Conservation (phyloP, 2,113 vertebrate genomes). For the Lophochroa leadbeateri region DNA sequence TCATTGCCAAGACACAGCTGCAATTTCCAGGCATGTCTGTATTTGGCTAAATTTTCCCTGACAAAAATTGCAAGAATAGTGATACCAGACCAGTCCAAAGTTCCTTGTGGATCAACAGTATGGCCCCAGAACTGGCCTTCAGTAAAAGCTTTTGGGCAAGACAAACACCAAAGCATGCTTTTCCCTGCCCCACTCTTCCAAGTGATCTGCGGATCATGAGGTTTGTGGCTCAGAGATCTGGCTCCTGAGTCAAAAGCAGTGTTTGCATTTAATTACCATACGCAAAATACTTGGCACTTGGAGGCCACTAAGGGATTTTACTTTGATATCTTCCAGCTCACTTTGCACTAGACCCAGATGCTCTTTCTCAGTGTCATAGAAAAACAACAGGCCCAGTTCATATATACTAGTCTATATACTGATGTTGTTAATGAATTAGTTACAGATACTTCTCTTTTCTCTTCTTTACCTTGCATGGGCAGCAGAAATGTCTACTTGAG, state of each 20-base stretch:
- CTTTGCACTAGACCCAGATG: not conserved
- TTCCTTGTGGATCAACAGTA: not conserved
- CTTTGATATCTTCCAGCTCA: not conserved
- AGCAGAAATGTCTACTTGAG: not conserved
- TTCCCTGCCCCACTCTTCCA: not conserved
- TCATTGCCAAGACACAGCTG: not conserved
- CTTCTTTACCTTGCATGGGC: not conserved
- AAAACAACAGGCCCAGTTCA: not conserved
- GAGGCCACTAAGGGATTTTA: not conserved
- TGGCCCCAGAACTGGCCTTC: not conserved
- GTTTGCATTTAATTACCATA: not conserved
- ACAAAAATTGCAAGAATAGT: not conserved
- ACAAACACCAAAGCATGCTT: not conserved
- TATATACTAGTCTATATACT: not conserved
- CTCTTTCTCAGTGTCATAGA: not conserved
- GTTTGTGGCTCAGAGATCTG: not conserved
- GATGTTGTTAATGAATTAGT: not conserved
- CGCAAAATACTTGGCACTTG: not conserved
- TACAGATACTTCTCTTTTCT: not conserved
- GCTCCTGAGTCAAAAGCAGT: not conserved
- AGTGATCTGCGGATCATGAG: not conserved
- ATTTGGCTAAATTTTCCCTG: not conserved
- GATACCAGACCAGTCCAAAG: not conserved
- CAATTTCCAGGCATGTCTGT: not conserved
- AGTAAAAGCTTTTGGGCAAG: rapidly evolving